phyloP scores from a whole-genome alignment of 2,113 vertebrate species.

The Corvus moneduloides region DNA sequence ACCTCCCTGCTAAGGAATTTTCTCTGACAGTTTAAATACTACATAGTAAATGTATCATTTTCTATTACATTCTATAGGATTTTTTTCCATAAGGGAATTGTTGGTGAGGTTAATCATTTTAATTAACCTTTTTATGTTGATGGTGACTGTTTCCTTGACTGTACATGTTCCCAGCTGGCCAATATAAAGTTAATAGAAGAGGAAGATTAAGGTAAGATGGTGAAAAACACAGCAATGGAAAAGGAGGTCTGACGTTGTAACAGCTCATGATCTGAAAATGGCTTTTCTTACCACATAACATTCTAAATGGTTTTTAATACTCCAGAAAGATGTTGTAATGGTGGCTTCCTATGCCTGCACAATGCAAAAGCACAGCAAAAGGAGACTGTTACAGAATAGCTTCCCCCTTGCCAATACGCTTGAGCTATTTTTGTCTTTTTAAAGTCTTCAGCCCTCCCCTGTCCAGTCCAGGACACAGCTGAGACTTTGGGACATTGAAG shows the following conservation, averaged over 20 bases:
- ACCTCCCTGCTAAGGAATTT: constrained; percentile 49
- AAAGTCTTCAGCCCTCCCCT: neutral
- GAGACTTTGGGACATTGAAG: neutral
- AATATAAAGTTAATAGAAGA: constrained; percentile 51
- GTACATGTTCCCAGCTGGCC: constrained; percentile 56
- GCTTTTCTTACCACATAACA: neutral
- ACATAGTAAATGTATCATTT: constrained; percentile 52
- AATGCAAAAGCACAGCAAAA: neutral
- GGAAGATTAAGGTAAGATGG: constrained; percentile 20
- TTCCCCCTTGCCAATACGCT: neutral
- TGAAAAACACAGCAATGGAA: constrained; percentile 16
- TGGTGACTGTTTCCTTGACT: constrained; percentile 49
- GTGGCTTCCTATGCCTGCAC: neutral
- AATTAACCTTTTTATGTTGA: constrained; percentile 69
- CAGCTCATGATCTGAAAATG: constrained; percentile 32
- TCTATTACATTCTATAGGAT: constrained; percentile 55
- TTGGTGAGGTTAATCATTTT: constrained; percentile 63
- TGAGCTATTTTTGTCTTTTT: neutral
- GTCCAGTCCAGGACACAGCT: neutral
- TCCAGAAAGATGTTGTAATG: neutral
- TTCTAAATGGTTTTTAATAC: constrained; percentile 27
- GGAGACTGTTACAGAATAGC: neutral
- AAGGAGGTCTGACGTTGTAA: neutral
- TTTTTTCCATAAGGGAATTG: constrained; percentile 50
- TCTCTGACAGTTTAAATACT: constrained; percentile 59